Conservation (phyloP, 2,888 invertebrate species). For the Campoplex nolae region DNA sequence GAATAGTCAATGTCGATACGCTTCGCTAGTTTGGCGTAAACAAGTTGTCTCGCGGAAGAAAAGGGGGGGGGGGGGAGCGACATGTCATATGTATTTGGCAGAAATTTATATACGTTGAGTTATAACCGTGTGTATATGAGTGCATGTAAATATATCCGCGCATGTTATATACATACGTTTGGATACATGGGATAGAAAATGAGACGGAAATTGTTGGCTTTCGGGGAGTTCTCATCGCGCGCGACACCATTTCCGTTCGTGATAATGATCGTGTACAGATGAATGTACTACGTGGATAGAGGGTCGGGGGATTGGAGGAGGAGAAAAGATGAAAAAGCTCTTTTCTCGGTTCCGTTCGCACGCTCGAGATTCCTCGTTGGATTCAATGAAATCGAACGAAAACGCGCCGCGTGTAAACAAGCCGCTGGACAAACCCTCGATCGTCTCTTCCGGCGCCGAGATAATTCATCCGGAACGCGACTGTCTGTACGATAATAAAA, state of each 20-base stretch:
- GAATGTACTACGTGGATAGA: not conserved
- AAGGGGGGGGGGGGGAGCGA: conserved; percentile 1
- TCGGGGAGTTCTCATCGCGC: conserved; percentile 24
- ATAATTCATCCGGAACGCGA: conserved; percentile 53
- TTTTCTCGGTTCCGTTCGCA: conserved; percentile 58
- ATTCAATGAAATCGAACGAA: conserved; percentile 62
- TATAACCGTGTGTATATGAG: not conserved
- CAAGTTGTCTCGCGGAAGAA: conserved; percentile 39
- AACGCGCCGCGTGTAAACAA: not conserved
- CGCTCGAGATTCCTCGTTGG: conserved; percentile 58
- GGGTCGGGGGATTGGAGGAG: not conserved
- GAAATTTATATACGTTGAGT: not conserved
- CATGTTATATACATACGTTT: not conserved
- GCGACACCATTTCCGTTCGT: conserved; percentile 53
- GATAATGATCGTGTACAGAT: conserved; percentile 43
- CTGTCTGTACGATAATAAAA: not conserved
- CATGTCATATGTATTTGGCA: not conserved
- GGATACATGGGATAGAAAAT: conserved; percentile 35
- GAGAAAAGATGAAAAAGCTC: conserved; percentile 36
- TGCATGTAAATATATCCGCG: not conserved
- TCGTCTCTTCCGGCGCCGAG: conserved; percentile 60
- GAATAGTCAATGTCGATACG: conserved; percentile 52
- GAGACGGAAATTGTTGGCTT: conserved; percentile 62
- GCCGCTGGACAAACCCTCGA: conserved; percentile 31
- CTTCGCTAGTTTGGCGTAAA: conserved; percentile 62